Base-by-base conservation (phyloP, 2,888 invertebrate species). In the Therioaphis trifolii region DNA sequence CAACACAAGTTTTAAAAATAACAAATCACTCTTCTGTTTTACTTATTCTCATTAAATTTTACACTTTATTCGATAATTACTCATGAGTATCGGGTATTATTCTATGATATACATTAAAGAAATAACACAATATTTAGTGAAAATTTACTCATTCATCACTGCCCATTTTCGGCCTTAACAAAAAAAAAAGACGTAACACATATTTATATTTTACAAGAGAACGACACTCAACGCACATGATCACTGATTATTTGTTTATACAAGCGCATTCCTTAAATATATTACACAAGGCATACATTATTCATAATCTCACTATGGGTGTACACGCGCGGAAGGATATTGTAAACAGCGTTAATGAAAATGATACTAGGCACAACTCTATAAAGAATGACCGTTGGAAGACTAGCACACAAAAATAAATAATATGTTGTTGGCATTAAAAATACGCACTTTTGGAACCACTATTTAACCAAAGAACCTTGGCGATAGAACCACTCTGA, bases 31-130 rank as follows among this genome's bases (percentile, higher is more conserved):
- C 18, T 18, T 43, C n/a, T 29, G 5, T 27, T 61, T 35, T 21
- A 63, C 46, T 46, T 29, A 63, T 49, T 63, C 14, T 63, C 5
- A 15, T 29, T 29, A 4, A 29, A 77, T 77, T 77, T 49, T 21
- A 63, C 21, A 49, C 21, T 15, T 27, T 35, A 29, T 63, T 63
- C 7, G 11, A 76, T 14, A 76, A 63, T 76, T n/a, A 63, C 46
- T 76, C 15, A 21, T 14, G 21, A 9, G 9, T 29, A 72, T 21
- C 52, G 29, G 18, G 21, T 12, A 12, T 14, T 0, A 52, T 52
- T 72, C 14, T 29, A 2, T 14, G 29, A 18, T 29, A 72, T 52
- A 49, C n/a, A 49, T 24, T 24, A 69, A 71, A 7, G 43, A 71
- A 29, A 72, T 24, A 12, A 58, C 24, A 35, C 35, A 35, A 35